Percentiles rank a stretch among this genome's conserved stretches.
Evolutionary conservation across 2,888 invertebrate species (phyloP).

Genomic region (Heliconius cydno): DNA sequence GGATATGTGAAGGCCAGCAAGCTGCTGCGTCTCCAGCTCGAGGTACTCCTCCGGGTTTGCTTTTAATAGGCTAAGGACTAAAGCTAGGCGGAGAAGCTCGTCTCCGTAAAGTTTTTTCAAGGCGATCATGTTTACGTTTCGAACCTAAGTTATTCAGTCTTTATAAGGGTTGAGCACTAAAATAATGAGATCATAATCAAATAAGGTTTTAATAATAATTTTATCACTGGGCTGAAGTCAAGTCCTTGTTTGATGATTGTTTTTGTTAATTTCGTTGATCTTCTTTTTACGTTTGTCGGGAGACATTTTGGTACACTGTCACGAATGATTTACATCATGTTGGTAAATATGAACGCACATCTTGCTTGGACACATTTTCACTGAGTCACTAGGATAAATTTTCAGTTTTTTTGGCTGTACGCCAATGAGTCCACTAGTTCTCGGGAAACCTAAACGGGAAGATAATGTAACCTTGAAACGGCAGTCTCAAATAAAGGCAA

Average conservation of each 20-base stretch:
- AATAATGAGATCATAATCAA: conserved; percentile 70
- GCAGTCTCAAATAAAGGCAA: conserved; percentile 47
- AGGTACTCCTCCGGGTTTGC: conserved; percentile 89
- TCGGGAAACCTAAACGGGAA: conserved; percentile 35
- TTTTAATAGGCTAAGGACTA: conserved; percentile 91
- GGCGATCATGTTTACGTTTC: conserved; percentile 85
- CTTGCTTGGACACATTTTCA: conserved; percentile 59
- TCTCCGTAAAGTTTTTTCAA: conserved; percentile 92
- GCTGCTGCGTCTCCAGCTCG: conserved; percentile 80
- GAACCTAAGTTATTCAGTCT: conserved; percentile 51
- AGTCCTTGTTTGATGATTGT: conserved; percentile 57
- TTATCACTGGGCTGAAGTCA: conserved; percentile 50
- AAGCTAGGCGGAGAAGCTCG: conserved; percentile 90
- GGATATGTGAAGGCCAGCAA: conserved; percentile 84
- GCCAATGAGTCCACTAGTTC: conserved; percentile 53
- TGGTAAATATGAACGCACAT: conserved; percentile 53
- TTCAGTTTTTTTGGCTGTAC: conserved; percentile 51
- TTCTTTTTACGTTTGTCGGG: conserved; percentile 77
- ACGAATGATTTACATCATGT: conserved; percentile 52
- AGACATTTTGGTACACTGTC: conserved; percentile 71
- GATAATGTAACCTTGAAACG: conserved; percentile 49
- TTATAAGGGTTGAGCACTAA: conserved; percentile 68
- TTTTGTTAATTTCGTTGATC: conserved; percentile 54
- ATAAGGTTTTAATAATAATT: conserved; percentile 34
- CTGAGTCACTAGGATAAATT: conserved; percentile 59